These are phyloP conservation scores for Rhyacophila brunnea DNA, from an alignment of 1,140 invertebrate genomes.

Conservation along the genomic window DNA sequence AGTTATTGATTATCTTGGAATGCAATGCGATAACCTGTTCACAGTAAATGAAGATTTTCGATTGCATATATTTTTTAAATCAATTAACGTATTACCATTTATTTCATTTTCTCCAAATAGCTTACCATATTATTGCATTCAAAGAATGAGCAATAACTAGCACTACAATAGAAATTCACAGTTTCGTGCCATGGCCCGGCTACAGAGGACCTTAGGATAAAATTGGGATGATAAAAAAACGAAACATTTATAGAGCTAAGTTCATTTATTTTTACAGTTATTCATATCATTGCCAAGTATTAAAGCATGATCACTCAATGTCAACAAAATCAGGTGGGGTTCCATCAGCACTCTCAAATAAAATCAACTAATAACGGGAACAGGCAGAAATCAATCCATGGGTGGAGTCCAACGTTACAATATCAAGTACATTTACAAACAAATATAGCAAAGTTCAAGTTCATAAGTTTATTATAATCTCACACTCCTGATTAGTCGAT, in stretches of 20 bases:
- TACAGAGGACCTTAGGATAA: too few species aligned
- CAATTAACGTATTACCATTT: too few species aligned
- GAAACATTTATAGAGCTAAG: slow-evolving; percentile 27
- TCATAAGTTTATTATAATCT: slow-evolving; percentile 10
- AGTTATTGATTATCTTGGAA: too few species aligned
- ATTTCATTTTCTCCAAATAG: too few species aligned
- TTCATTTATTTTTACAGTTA: slow-evolving; percentile 32
- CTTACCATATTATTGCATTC: too few species aligned
- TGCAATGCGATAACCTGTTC: too few species aligned
- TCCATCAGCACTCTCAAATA: slow-evolving; percentile 15
- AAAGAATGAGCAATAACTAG: too few species aligned
- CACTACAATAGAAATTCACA: too few species aligned
- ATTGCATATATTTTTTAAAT: too few species aligned
- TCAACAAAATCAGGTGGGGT: slow-evolving; percentile 20
- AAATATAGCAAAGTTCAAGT: slow-evolving; percentile 17
- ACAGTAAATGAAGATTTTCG: too few species aligned
- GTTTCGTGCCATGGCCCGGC: too few species aligned
- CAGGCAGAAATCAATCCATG: slow-evolving; percentile 3
- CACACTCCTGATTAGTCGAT: slow-evolving; percentile 15
- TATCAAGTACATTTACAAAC: slow-evolving; percentile 20
- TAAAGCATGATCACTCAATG: slow-evolving; percentile 29
- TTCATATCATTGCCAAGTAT: slow-evolving; percentile 30
- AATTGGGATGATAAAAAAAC: slow-evolving; percentile 26
- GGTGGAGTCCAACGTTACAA: slow-evolving; percentile 15
- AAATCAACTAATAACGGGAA: slow-evolving; percentile 17